Evolutionary conservation across 1,140 invertebrate species (phyloP).

Genomic region (Eriocheir sinensis): DNA sequence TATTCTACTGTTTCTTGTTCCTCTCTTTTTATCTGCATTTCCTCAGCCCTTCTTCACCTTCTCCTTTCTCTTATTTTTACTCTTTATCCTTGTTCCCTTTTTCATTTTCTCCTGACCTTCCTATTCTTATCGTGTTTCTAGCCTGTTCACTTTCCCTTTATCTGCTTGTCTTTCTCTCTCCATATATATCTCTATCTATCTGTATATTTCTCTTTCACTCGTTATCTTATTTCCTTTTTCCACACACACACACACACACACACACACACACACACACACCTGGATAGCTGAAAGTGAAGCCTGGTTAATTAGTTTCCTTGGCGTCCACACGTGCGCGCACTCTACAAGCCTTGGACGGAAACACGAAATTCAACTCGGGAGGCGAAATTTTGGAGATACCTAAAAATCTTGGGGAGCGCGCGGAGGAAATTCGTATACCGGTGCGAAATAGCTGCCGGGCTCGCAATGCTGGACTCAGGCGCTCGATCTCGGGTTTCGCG

Average conservation of each 20-base stretch:
- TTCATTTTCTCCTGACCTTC: background rate
- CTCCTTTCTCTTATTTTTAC: no score
- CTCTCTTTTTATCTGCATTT: no score
- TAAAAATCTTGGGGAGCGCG: background rate
- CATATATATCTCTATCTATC: no score
- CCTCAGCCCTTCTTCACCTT: no score
- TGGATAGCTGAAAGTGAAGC: background rate
- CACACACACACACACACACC: background rate
- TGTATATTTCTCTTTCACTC: no score
- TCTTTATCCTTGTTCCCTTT: background rate
- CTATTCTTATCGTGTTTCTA: no score
- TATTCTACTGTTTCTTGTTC: no score
- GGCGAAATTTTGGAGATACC: background rate
- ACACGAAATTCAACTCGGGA: background rate
- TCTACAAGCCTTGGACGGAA: no score
- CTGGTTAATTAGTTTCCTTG: conserved; percentile 16
- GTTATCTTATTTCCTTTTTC: no score
- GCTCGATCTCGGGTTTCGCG: background rate
- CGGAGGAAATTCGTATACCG: background rate
- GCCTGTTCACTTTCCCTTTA: no score
- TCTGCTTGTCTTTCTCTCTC: no score
- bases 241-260: background rate
- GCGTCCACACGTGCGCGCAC: background rate
- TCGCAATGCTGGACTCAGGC: background rate
- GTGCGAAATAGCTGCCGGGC: background rate